Evolutionary conservation across 1,140 invertebrate genomes (phyloP).

Genomic region (Lithobius niger): DNA sequence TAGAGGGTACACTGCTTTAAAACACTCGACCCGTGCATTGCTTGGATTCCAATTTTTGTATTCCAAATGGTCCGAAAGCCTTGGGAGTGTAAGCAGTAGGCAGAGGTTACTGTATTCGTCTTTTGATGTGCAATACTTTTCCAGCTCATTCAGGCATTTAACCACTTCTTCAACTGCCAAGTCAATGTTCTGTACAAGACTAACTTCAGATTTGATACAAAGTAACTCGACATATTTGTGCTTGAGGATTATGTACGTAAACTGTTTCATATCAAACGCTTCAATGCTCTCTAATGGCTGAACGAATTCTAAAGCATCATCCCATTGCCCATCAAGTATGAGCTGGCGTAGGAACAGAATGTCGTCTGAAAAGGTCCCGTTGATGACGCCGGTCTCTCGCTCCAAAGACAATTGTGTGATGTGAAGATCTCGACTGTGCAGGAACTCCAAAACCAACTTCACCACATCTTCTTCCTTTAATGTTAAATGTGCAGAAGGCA

Average conservation of each 20-base stretch:
- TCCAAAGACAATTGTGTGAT: conserved; percentile 85
- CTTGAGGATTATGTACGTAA: conserved; percentile 68
- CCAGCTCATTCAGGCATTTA: conserved; percentile 68
- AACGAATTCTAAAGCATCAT: conserved; percentile 90
- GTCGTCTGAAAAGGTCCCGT: conserved; percentile 78
- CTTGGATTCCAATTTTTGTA: conserved; percentile 85
- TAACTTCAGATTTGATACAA: conserved; percentile 82
- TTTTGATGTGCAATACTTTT: conserved; percentile 73
- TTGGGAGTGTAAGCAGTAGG: conserved; percentile 76
- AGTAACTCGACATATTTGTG: conserved; percentile 90
- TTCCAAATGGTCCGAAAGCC: conserved; percentile 74
- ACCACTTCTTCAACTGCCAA: conserved; percentile 89
- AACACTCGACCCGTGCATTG: conserved; percentile 71
- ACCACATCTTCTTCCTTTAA: conserved; percentile 84
- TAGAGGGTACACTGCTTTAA: conserved; percentile 64
- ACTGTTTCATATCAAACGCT: conserved; percentile 49
- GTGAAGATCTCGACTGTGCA: conserved; percentile 75
- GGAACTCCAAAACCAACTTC: conserved; percentile 77
- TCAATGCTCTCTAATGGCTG: conserved; percentile 75
- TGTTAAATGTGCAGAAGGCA: conserved; percentile 59
- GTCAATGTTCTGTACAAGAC: conserved; percentile 53
- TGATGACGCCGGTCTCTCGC: conserved; percentile 88
- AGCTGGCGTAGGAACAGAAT: conserved; percentile 79
- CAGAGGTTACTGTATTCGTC: conserved; percentile 91
- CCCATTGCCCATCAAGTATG: conserved; percentile 95